These are phyloP conservation scores for Amaurobius ferox DNA, from an alignment of 2,888 invertebrate species.

Conservation along the genomic window DNA sequence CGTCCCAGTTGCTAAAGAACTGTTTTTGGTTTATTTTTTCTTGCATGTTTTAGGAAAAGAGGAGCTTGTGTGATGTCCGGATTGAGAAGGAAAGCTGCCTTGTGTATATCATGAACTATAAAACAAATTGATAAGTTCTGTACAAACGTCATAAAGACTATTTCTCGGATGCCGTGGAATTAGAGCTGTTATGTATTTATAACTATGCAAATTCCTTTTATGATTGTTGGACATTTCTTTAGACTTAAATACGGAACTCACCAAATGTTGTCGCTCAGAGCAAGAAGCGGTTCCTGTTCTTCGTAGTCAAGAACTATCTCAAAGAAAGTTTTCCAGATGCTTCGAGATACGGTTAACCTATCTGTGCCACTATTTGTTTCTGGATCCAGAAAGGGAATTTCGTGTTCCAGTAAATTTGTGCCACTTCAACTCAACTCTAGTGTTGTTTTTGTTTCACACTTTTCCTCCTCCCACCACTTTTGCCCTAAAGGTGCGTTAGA, in stretches of 20 bases:
- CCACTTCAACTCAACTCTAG: constrained; percentile 57
- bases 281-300: neutral
- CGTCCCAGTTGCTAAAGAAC: constrained; percentile 36
- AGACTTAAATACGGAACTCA: constrained; percentile 1
- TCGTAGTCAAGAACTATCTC: constrained; percentile 22
- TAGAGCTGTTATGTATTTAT: constrained; percentile 69
- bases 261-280: neutral
- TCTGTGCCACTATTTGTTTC: constrained; percentile 29
- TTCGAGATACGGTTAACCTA: constrained; percentile 22
- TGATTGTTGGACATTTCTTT: constrained; percentile 62
- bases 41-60: constrained; percentile 28
- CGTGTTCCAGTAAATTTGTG: constrained; percentile 60
- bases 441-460: constrained; percentile 19
- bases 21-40: constrained; percentile 2
- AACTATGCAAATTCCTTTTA: constrained; percentile 68
- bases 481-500: constrained; percentile 23
- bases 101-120: constrained; percentile 65
- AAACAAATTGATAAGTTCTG: constrained; percentile 49
- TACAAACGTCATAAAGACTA: constrained; percentile 41
- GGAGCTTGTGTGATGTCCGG: constrained; percentile 59
- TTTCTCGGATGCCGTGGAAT: constrained; percentile 52
- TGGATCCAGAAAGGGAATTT: constrained; percentile 30
- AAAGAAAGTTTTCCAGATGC: constrained; percentile 28
- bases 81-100: constrained; percentile 62
- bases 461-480: constrained; percentile 46